These are phyloP conservation scores for Carlito syrichta DNA, from an alignment of 2,113 vertebrate species.

Conservation along the genomic window DNA sequence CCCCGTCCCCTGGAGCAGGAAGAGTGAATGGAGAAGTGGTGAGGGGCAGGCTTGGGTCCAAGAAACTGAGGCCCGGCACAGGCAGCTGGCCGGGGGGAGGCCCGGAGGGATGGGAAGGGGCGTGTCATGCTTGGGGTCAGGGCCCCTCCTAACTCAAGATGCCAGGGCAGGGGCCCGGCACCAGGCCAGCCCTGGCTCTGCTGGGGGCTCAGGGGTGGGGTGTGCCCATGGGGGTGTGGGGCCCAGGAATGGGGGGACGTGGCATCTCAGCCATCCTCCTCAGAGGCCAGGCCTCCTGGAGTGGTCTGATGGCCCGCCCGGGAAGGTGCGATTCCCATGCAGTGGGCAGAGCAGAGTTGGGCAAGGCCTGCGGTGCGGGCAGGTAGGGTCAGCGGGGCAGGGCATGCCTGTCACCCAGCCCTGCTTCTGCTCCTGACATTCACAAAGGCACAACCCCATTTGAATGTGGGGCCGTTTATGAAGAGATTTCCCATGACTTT, in stretches of 20 bases:
- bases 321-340: not conserved
- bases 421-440: constrained; percentile 30
- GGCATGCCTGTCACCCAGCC: accelerated
- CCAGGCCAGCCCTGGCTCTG: accelerated
- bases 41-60: not conserved
- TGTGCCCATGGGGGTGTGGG: accelerated
- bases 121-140: accelerated
- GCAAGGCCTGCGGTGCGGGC: not conserved
- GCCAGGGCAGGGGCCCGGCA: not conserved
- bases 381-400: not conserved
- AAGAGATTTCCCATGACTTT: constrained; percentile 62
- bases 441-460: too few relatives aligned
- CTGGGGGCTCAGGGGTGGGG: not conserved
- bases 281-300: not conserved
- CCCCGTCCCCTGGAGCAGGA: not conserved
- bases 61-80: accelerated
- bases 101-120: too few relatives aligned
- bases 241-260: accelerated
- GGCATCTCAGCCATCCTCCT: too few relatives aligned
- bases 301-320: accelerated
- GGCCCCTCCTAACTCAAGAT: not conserved
- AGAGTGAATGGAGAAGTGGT: not conserved
- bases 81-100: not conserved
- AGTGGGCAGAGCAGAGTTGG: not conserved
- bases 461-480: constrained; percentile 59